A percentile compares a stretch with the other conserved stretches of the same genome.
These are phyloP conservation scores for Lineus longissimus DNA, from an alignment of 1,140 invertebrate genomes.

Conservation along the genomic window DNA sequence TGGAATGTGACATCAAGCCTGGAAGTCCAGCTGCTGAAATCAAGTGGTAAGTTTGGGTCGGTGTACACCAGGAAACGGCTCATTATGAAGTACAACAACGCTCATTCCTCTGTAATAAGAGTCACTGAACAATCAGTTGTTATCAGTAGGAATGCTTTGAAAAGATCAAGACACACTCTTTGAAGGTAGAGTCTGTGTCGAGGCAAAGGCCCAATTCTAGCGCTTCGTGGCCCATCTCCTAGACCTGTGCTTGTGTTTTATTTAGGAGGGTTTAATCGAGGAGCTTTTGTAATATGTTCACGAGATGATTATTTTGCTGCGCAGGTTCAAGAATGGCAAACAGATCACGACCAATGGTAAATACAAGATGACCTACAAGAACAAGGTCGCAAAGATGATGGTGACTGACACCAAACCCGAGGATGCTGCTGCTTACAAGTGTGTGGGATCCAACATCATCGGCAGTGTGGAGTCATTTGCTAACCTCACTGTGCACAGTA, in stretches of 20 bases:
- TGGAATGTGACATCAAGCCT: constrained; percentile 39
- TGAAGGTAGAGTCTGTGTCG: too few relatives aligned
- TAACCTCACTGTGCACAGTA: constrained; percentile 42
- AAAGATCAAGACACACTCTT: too few relatives aligned
- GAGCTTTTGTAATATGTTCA: too few relatives aligned
- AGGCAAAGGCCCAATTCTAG: too few relatives aligned
- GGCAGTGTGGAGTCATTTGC: constrained; percentile 40
- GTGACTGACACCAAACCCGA: constrained; percentile 78
- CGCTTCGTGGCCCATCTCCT: too few relatives aligned
- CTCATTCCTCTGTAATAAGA: too few relatives aligned
- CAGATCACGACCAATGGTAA: constrained; percentile 29
- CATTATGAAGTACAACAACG: too few relatives aligned
- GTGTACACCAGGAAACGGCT: too few relatives aligned
- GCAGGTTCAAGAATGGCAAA: constrained; percentile 47
- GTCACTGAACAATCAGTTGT: too few relatives aligned
- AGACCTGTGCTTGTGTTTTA: not conserved
- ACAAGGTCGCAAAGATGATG: constrained; percentile 62
- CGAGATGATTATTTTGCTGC: not conserved
- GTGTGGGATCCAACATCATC: constrained; percentile 67
- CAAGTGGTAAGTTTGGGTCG: constrained; percentile 30
- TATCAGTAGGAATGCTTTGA: too few relatives aligned
- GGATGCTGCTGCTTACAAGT: constrained; percentile 91
- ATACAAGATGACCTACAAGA: constrained; percentile 35
- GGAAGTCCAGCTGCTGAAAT: constrained; percentile 37
- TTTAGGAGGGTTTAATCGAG: not conserved